Evolutionary conservation across 1,140 invertebrate species (phyloP), one percentile per base, ranked within the genome.

Genomic region (Battus philenor): DNA sequence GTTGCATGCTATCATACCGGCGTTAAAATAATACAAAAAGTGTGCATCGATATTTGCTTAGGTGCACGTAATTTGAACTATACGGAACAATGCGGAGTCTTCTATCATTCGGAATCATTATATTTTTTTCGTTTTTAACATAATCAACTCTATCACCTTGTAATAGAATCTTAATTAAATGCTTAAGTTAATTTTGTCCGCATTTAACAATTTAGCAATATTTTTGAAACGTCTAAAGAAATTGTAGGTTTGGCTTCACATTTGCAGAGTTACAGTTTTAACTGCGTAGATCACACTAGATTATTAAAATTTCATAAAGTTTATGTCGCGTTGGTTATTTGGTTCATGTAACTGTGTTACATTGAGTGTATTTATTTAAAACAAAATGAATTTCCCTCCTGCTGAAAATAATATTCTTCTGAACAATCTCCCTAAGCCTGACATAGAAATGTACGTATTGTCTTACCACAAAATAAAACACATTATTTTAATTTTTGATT

Each of bases 31-130:
- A 52, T 54, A 44, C 34, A 16, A 51, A 48, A 46, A 45, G 50
- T 54, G 55, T 12, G 24, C 24, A 29, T 41, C 12, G 16, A 41
- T 64, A 62, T 69, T 69, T 67, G 54, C 54, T 58, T 66, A 68
- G 64, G 59, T 66, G 61, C 54, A 60, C 52, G 48, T 17, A 46
- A 56, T 41, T 27, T 8, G 24, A 41, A 4, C 27, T 24, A 29
- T 39, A 15, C 38, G 24, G 22, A 13, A 41, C 38, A 41, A 13
- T 27, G 9, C 12, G 4, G 7, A 27, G 13, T 27, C 20, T 9
- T 13, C 4, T 16, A 10, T 9, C 8, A 27, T 1, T 11, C 24
- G 9, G 20, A 15, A 4, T 22, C 24, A 5, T 16, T 7, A 6
- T n/a, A 6, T 11, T 15, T 11, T 9, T 5, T 10, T n/a, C 8